A percentile compares a stretch with the other conserved stretches of the same genome.
phyloP scores from a whole-genome alignment of 2,797 vertebrate genomes.

The Lagorchestes hirsutus region DNA sequence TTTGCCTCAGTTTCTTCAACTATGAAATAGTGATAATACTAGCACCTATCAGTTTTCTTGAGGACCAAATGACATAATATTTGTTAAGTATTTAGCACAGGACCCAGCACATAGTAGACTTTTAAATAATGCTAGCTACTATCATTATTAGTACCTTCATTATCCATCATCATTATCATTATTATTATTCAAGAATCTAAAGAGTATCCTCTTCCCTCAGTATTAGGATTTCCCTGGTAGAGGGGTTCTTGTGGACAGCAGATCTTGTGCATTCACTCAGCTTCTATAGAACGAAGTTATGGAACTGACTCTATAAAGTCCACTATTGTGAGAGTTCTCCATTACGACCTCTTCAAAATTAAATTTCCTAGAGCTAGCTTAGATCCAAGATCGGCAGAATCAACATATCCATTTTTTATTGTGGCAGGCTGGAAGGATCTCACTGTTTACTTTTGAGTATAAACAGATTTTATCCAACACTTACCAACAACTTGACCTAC shows the following conservation, averaged over 20 bases:
- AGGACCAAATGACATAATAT: background rate
- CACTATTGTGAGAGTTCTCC: constrained; percentile 3
- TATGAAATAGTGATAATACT: background rate
- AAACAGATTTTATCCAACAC: constrained; percentile 69
- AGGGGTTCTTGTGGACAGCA: constrained; percentile 14
- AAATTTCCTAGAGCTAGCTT: constrained; percentile 22
- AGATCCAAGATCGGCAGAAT: constrained; percentile 7
- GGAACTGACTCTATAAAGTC: constrained; percentile 17
- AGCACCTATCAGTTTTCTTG: background rate
- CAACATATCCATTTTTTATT: constrained; percentile 49
- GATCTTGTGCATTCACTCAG: constrained; percentile 32
- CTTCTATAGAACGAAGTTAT: constrained; percentile 46
- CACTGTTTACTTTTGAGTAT: constrained; percentile 48
- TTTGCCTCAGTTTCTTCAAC: background rate
- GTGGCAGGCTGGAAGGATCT: constrained; percentile 55
- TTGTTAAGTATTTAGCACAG: background rate
- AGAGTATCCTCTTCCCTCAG: constrained; percentile 4
- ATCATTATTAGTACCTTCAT: background rate
- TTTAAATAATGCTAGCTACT: background rate
- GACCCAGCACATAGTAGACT: background rate
- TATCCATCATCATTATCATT: background rate
- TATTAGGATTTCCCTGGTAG: background rate
- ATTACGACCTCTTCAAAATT: constrained; percentile 42
- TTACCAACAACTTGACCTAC: constrained; percentile 74
- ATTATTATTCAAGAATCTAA: background rate